Base-by-base conservation (phyloP, 2,888 invertebrate genomes). In the Kuschelorhynchus macadamiae region DNA sequence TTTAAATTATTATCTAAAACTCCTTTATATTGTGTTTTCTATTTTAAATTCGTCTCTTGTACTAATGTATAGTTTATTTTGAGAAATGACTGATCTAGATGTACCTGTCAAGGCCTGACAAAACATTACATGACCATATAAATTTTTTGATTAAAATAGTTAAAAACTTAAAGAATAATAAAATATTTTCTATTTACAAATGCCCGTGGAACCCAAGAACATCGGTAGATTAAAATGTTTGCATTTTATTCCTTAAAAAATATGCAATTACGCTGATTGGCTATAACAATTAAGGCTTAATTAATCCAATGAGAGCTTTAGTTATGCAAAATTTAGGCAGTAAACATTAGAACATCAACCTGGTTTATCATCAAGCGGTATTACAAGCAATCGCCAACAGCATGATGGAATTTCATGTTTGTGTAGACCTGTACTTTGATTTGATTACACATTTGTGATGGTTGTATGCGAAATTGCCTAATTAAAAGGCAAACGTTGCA, bases 241-340 rank as follows among this genome's bases (percentile, higher is more conserved):
- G n/a, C n/a, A 12, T 44, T 44, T 44, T 30, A 25, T 41, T 32
- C 14, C 42, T 42, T 17, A 42, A 42, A 42, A 42, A 4, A 14
- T 9, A 7, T 16, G 47, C 33, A 53, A 39, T 53, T 53, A 53
- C 39, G 32, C 16, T 53, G 53, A 53, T 53, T 53, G 53, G 16
- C 53, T n/a, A 53, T 53, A 16, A 39, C 53, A 36, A n/a, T 53
- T 53, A 32, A 53, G 39, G 39, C 39, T 18, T 33, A 53, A 53
- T 53, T 53, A 53, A 33, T 33, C 53, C 53, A 33, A 53, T 39
- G 53, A 16, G 53, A 53, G 20, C 33, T 16, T 32, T 50, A 32
- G 50, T 14, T 42, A 42, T 42, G 42, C 42, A 42, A 42, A 42
- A 42, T 42, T 42, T 42, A 42, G 42, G 16, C 12, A 36, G 36